Conservation (phyloP, 2,797 vertebrate species). For the Chaunax sp. region DNA sequence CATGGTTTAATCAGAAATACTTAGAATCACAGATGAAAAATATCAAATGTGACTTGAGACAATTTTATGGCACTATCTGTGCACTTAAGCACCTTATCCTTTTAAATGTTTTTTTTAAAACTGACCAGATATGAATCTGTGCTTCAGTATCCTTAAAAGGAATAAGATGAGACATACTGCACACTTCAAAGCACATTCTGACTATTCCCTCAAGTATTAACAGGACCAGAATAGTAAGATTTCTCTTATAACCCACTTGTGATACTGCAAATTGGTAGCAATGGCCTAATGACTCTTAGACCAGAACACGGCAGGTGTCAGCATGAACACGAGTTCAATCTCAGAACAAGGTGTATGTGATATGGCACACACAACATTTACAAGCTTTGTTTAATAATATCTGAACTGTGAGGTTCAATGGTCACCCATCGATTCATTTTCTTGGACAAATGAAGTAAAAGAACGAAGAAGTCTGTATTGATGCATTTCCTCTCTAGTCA, state of each 20-base stretch:
- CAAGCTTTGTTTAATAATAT: neutral
- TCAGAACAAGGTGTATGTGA: neutral
- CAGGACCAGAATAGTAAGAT: slow-evolving; percentile 45
- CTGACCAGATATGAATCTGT: slow-evolving; percentile 18
- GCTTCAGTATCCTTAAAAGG: slow-evolving; percentile 58
- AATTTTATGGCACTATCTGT: neutral
- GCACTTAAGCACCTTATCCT: neutral
- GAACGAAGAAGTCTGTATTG: too few species aligned
- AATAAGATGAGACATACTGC: slow-evolving; percentile 8
- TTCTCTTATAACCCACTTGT: slow-evolving; percentile 11
- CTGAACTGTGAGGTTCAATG: neutral
- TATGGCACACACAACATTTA: neutral
- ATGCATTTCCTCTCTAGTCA: too few species aligned
- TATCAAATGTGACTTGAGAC: neutral
- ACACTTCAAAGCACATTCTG: slow-evolving; percentile 40
- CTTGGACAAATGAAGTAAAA: too few species aligned
- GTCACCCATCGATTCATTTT: too few species aligned
- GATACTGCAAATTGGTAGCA: neutral
- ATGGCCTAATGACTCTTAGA: neutral
- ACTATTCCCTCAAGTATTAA: slow-evolving; percentile 56
- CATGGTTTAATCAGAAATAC: neutral
- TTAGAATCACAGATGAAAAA: neutral
- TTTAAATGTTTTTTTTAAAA: neutral
- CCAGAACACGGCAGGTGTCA: neutral
- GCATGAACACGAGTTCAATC: neutral